These are phyloP conservation scores for Oncorhynchus clarkii DNA, from an alignment of 2,113 vertebrate genomes.

Conservation along the genomic window DNA sequence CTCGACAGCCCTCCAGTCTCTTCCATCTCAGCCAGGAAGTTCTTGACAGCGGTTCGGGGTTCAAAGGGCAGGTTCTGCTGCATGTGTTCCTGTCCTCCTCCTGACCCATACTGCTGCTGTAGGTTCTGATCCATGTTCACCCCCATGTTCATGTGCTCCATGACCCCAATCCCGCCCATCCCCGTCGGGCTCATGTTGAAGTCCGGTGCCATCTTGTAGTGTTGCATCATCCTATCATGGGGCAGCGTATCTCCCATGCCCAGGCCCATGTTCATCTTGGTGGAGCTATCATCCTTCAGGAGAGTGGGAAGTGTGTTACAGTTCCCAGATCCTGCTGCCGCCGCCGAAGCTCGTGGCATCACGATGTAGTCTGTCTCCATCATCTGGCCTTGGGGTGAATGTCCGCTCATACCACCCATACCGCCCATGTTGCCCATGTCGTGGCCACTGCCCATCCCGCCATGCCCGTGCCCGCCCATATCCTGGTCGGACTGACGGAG, in stretches of 20 bases:
- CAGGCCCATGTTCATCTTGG: conserved; percentile 93
- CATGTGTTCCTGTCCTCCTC: conserved; percentile 80
- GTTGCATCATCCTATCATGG: conserved; percentile 94
- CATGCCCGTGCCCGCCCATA: conserved; percentile 69
- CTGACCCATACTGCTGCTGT: conserved; percentile 82
- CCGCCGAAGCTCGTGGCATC: conserved; percentile 80
- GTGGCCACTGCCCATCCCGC: too few relatives aligned
- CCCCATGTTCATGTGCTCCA: conserved; percentile 81
- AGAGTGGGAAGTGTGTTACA: conserved; percentile 73
- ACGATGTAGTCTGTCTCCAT: conserved; percentile 99
- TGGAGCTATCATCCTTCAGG: conserved; percentile 84
- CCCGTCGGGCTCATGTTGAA: conserved; percentile 89
- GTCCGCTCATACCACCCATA: conserved; percentile 53
- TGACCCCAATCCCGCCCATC: conserved; percentile 90
- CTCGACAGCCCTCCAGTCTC: conserved; percentile 88
- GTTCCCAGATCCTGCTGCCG: conserved; percentile 75
- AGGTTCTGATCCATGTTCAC: conserved; percentile 79
- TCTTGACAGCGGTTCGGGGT: conserved; percentile 96
- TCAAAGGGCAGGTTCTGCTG: conserved; percentile 95
- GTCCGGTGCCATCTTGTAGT: conserved; percentile 95
- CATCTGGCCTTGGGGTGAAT: conserved; percentile 86
- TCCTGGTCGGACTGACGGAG: conserved; percentile 90
- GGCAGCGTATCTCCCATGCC: conserved; percentile 78
- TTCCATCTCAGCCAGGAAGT: conserved; percentile 98
- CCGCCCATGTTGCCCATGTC: too few relatives aligned